These are phyloP conservation scores for Bombylius discolor DNA, from an alignment of 2,888 invertebrate species.

Conservation along the genomic window DNA sequence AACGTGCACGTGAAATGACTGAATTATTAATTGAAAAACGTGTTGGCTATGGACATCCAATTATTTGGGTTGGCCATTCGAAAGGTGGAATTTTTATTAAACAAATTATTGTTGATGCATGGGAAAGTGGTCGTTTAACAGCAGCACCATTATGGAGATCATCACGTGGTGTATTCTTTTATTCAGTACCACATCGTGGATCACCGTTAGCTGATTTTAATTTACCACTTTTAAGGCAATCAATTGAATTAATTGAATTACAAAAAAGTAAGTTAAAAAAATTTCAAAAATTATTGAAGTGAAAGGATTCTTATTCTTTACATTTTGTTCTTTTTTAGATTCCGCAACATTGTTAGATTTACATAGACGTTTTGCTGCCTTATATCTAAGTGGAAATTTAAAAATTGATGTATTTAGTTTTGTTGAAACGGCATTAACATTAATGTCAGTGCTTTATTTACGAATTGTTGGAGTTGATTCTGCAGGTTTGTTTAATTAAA, in stretches of 20 bases:
- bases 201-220: conserved; percentile 64
- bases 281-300: too few relatives aligned
- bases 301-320: background rate
- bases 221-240: conserved; percentile 58
- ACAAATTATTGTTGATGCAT: conserved; percentile 58
- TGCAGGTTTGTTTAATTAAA: conserved; percentile 43
- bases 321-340: conserved; percentile 39
- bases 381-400: conserved; percentile 41
- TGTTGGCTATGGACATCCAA: conserved; percentile 61
- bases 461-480: conserved; percentile 66
- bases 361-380: conserved; percentile 47
- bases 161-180: conserved; percentile 61
- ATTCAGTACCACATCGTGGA: conserved; percentile 77
- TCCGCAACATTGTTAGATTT: conserved; percentile 53
- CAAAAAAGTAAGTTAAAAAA: conserved; percentile 49
- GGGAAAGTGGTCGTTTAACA: conserved; percentile 37
- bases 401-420: conserved; percentile 52
- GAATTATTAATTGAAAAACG: conserved; percentile 47
- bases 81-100: conserved; percentile 82
- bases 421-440: conserved; percentile 63
- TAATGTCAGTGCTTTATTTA: conserved; percentile 60
- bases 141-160: conserved; percentile 40
- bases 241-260: conserved; percentile 65
- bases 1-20: conserved; percentile 60
- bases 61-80: conserved; percentile 70